A percentile compares a stretch with the other conserved stretches of the same genome.
These are phyloP conservation scores for Eurois occulta DNA, from an alignment of 2,888 invertebrate genomes.

Conservation along the genomic window DNA sequence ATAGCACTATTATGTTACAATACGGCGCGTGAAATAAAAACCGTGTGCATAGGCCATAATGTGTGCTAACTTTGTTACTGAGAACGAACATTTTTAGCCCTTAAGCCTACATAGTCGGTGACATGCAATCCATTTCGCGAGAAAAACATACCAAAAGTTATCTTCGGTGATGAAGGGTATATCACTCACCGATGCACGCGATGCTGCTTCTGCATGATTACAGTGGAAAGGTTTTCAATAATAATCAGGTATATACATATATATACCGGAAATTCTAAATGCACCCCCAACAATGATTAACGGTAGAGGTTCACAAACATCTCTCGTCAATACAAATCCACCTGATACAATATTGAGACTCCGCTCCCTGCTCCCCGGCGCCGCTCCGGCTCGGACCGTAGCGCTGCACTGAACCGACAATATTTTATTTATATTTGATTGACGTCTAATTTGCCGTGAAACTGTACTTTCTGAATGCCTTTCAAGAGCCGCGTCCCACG, in stretches of 20 bases:
- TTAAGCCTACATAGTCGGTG: background rate
- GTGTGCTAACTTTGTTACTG: background rate
- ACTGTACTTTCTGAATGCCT: constrained; percentile 45
- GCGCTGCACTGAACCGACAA: background rate
- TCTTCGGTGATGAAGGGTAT: background rate
- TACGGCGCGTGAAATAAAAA: background rate
- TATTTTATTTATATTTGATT: constrained; percentile 52
- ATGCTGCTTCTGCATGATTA: background rate
- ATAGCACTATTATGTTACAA: background rate
- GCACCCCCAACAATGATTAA: too few species aligned
- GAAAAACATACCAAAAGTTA: background rate
- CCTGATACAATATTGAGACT: background rate
- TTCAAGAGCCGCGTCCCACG: constrained; percentile 34
- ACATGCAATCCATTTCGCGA: too few species aligned
- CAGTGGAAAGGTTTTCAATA: background rate
- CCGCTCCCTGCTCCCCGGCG: background rate
- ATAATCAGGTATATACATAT: background rate
- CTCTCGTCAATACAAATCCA: background rate
- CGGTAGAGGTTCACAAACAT: background rate
- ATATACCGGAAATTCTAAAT: background rate
- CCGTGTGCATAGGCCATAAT: background rate
- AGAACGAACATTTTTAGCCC: background rate
- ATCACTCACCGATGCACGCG: background rate
- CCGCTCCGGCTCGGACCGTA: background rate
- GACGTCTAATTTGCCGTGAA: constrained; percentile 61